These are phyloP conservation scores for Rhynchopsitta pachyrhyncha DNA, from an alignment of 2,113 vertebrate genomes.

Conservation along the genomic window DNA sequence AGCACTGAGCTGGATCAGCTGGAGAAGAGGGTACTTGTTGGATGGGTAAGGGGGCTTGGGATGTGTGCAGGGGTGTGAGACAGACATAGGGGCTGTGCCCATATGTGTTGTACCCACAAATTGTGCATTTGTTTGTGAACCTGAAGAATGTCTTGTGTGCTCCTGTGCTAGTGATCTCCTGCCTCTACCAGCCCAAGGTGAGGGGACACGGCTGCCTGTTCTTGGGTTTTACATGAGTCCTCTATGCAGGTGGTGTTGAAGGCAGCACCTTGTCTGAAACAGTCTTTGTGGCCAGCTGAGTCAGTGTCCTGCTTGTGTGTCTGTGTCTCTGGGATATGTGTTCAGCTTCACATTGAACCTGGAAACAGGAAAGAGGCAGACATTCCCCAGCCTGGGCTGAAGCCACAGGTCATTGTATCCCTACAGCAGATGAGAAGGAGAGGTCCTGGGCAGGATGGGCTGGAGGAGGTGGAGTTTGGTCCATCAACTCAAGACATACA, in stretches of 20 bases:
- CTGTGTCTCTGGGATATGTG: neutral
- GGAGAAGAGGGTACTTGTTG: fast-evolving
- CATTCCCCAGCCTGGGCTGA: neutral
- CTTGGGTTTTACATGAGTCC: neutral
- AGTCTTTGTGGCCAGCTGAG: fast-evolving
- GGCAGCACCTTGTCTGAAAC: too few species aligned
- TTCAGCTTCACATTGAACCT: neutral
- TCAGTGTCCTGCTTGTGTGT: neutral
- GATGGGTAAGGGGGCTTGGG: neutral
- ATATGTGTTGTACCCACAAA: fast-evolving
- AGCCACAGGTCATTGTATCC: fast-evolving
- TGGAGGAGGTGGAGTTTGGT: neutral
- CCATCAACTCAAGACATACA: neutral
- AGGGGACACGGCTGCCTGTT: neutral
- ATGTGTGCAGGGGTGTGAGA: too few species aligned
- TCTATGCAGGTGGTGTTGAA: neutral
- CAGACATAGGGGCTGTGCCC: neutral
- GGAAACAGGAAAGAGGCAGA: neutral
- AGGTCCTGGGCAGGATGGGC: neutral
- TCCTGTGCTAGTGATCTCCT: neutral
- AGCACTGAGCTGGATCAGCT: neutral
- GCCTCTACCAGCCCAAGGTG: neutral
- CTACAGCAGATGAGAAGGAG: neutral
- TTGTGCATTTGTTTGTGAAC: neutral
- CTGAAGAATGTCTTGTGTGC: fast-evolving